phyloP scores from a whole-genome alignment of 2,888 invertebrate species.

The Leptinotarsa juncta region DNA sequence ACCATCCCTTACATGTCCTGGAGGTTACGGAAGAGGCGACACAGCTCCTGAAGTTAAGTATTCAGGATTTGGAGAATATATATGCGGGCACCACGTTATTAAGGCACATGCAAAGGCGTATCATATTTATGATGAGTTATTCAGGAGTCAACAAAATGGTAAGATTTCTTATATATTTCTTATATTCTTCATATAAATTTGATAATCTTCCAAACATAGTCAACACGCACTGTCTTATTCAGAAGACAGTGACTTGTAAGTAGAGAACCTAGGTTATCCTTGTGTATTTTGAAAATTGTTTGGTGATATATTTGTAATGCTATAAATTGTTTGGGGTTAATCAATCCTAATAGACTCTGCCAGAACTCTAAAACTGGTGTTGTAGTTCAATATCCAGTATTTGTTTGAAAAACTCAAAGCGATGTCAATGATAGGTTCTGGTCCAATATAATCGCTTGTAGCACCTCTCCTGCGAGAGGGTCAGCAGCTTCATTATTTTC shows the following conservation, averaged over 20 bases:
- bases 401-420: too few relatives aligned
- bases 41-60: constrained; percentile 66
- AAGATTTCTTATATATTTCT: not conserved
- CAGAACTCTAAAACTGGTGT: too few relatives aligned
- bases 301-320: not conserved
- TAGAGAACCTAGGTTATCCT: not conserved
- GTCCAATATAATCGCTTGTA: too few relatives aligned
- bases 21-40: constrained; percentile 58
- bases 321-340: not conserved
- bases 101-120: constrained; percentile 75
- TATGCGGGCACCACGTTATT: constrained; percentile 73
- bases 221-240: too few relatives aligned
- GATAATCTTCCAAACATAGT: not conserved
- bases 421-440: too few relatives aligned
- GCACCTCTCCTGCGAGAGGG: too few relatives aligned
- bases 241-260: too few relatives aligned
- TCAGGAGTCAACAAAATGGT: constrained; percentile 67
- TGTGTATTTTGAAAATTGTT: not conserved
- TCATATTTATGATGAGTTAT: constrained; percentile 70
- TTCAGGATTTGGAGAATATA: constrained; percentile 72
- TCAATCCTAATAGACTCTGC: too few relatives aligned
- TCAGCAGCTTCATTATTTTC: too few relatives aligned
- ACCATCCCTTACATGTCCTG: constrained; percentile 59
- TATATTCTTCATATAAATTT: not conserved
- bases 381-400: too few relatives aligned